Evolutionary conservation across 2,888 invertebrate genomes (phyloP).

Genomic region (Callimorpha dominula): DNA sequence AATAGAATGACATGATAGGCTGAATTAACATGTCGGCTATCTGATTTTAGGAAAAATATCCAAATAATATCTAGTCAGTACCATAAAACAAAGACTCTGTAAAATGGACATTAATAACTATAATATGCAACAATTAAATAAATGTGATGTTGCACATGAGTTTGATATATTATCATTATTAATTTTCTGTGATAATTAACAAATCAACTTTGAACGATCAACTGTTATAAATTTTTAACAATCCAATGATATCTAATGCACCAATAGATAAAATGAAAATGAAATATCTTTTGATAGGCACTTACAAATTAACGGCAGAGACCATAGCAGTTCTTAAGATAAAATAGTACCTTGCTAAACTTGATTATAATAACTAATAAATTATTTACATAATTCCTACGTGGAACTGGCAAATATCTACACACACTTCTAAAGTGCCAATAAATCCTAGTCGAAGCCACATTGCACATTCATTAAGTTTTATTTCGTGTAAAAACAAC

Average conservation of each 20-base stretch:
- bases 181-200: conserved; percentile 36
- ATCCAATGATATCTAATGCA: conserved; percentile 55
- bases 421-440: conserved; percentile 76
- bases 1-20: conserved; percentile 58
- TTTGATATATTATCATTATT: conserved; percentile 27
- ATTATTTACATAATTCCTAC: conserved; percentile 75
- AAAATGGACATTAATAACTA: conserved; percentile 34
- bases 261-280: conserved; percentile 54
- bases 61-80: conserved; percentile 63
- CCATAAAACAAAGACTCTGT: conserved; percentile 38
- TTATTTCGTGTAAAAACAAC: conserved; percentile 62
- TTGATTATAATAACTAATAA: conserved; percentile 61
- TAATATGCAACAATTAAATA: conserved; percentile 34
- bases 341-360: conserved; percentile 70
- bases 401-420: conserved; percentile 72
- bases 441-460: conserved; percentile 69
- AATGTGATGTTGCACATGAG: conserved; percentile 43
- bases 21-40: conserved; percentile 53
- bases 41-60: conserved; percentile 58
- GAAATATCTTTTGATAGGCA: conserved; percentile 64
- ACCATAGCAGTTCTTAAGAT: conserved; percentile 63
- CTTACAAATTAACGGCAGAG: conserved; percentile 68
- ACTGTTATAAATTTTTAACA: conserved; percentile 42
- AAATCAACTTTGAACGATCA: conserved; percentile 40
- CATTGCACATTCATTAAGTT: conserved; percentile 72